Base-by-base conservation (phyloP, 1,140 invertebrate species). In the Drosophila bipectinata region DNA sequence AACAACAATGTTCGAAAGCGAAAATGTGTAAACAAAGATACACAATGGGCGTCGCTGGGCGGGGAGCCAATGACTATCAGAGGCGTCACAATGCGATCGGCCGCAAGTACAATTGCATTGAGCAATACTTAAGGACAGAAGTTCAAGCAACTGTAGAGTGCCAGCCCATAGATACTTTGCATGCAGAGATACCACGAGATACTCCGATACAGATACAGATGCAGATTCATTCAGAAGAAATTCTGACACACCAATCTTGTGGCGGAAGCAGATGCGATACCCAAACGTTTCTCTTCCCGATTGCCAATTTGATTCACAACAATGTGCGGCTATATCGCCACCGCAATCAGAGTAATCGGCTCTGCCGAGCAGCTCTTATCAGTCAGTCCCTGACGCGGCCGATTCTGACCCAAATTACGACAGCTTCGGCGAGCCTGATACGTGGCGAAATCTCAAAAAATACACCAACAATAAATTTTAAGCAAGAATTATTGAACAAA, bases 401-500 rank as follows among this genome's bases (percentile, higher is more conserved):
- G 28, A 72, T 88, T 88, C 72, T 87, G 83, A 87, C 83, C 83
- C 83, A 87, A 87, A 87, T 87, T 87, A 59, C 79, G 63, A 87
- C 69, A 72, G 32, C 44, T 66, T 59, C 61, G 51, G 59, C 26
- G 59, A 64, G 71, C 52, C 78, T 87, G 82, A 85, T 87, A 87
- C 54, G 81, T 81, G 83, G 82, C 79, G 82, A 73, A 87, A 84
- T 84, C 73, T 77, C 58, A 45, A 51, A 61, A 41, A 75, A 68
- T 32, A 48, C 52, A 77, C 51, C 58, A 79, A 66, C 56, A 79
- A 59, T 45, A 68, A 82, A 87, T 79, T 87, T 47, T 88, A 62
- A 87, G 72, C 78, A 88, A 87, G 79, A 87, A 87, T 83, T 71
- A 87, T 88, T 88, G 83, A 88, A 84, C 73, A 87, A 87, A 21